phyloP scores from a whole-genome alignment of 92 coral and sea anemone genomes.

The Actinostola sp. region DNA sequence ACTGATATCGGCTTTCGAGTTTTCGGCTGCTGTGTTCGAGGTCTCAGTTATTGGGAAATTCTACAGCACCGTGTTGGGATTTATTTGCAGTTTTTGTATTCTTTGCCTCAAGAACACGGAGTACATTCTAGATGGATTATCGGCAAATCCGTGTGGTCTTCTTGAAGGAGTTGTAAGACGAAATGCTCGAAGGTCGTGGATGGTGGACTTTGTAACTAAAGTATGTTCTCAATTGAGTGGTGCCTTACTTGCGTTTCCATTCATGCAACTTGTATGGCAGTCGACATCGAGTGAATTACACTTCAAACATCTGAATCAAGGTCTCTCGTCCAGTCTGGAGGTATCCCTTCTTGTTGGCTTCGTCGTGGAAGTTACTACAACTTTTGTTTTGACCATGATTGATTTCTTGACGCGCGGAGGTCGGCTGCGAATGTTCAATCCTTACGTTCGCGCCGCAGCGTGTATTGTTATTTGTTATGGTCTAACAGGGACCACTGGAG shows the following conservation, averaged over 20 bases:
- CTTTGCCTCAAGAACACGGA: constrained; percentile 70
- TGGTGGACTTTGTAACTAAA: constrained; percentile 54
- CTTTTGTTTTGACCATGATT: constrained; percentile 64
- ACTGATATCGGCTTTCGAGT: constrained; percentile 79
- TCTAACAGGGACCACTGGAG: constrained; percentile 85
- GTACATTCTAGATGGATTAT: constrained; percentile 68
- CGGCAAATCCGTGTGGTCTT: constrained; percentile 85
- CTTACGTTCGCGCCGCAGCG: constrained; percentile 61
- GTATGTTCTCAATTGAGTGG: constrained; percentile 72
- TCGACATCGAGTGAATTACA: constrained; percentile 74
- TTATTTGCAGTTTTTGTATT: constrained; percentile 65
- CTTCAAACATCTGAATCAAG: constrained; percentile 66
- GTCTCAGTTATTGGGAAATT: constrained; percentile 80
- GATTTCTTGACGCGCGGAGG: constrained; percentile 75
- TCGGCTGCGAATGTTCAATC: constrained; percentile 52
- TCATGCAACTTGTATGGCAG: constrained; percentile 76
- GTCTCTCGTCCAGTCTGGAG: constrained; percentile 75
- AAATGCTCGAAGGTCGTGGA: constrained; percentile 52
- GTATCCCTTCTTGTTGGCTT: constrained; percentile 72
- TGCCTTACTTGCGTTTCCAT: constrained; percentile 79
- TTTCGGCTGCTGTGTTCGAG: constrained; percentile 87
- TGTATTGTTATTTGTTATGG: constrained; percentile 63
- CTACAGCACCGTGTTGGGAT: constrained; percentile 66
- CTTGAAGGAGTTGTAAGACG: constrained; percentile 61
- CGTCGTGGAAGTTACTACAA: constrained; percentile 73